These are phyloP conservation scores for Coelinius sp. DNA, from an alignment of 2,888 invertebrate genomes.

Conservation along the genomic window DNA sequence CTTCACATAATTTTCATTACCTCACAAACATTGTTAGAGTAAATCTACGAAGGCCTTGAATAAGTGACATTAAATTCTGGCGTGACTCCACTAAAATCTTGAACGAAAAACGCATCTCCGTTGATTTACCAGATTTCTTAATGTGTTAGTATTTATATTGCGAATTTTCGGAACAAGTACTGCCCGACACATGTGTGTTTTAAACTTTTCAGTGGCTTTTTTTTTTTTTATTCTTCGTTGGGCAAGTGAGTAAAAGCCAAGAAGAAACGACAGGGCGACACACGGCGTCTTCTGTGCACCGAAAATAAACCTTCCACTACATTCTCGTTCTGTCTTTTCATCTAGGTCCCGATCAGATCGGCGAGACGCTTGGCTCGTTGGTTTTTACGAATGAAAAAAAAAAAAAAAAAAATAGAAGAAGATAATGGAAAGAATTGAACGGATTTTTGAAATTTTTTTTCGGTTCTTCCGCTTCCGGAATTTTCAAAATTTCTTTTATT, in stretches of 20 bases:
- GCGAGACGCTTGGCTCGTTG: constrained; percentile 36
- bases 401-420: constrained; percentile 31
- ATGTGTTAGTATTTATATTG: constrained; percentile 19
- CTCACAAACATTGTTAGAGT: not conserved
- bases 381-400: constrained; percentile 30
- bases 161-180: not conserved
- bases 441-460: not conserved
- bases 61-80: constrained; percentile 4
- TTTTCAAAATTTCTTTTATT: too few species aligned
- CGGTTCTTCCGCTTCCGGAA: too few species aligned
- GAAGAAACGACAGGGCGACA: constrained; percentile 51
- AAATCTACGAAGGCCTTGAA: constrained; percentile 8
- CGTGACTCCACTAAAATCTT: constrained; percentile 9
- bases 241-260: constrained; percentile 44
- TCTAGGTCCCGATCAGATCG: constrained; percentile 47
- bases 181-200: constrained; percentile 15
- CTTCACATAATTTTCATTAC: not conserved
- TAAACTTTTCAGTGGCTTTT: not conserved
- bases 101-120: constrained; percentile 9
- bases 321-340: constrained; percentile 51
- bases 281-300: constrained; percentile 55
- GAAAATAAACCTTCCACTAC: constrained; percentile 64
- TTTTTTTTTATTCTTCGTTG: not conserved
- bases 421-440: not conserved
- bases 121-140: not conserved